Base-by-base conservation (phyloP, 2,888 invertebrate species). In the Apodemia zela region DNA sequence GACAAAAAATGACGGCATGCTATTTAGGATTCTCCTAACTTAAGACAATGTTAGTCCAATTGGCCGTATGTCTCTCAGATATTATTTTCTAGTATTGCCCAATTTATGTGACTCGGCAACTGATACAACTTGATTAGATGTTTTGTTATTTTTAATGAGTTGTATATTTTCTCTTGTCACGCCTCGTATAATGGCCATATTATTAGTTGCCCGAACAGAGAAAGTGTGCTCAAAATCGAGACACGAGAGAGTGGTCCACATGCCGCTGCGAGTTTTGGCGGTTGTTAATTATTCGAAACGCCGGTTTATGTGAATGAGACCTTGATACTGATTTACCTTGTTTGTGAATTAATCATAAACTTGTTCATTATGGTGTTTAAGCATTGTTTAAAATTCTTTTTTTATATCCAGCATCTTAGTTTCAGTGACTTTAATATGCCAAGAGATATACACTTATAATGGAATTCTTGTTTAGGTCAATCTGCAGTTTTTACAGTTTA, bases 141-240 rank as follows among this genome's bases (percentile, higher is more conserved):
- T 54, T 57, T 57, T 25, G 54, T 57, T 57, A 57, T 57, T 57
- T 57, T 8, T 57, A 57, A 57, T 29, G 54, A 57, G 54, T 57
- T 57, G 54, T 57, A 57, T 54, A 54, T 57, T 57, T 57, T 57
- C 54, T 57, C 54, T 57, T 57, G 54, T 57, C 25, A 57, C 29
- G 54, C 54, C 54, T 57, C 54, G 54, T 57, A 29, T 57, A 25
- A 57, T 57, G 54, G 25, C n/a, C 51, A 25, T 25, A 29, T 29
- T 51, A 54, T 57, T 25, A 57, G 25, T 57, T 47, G 45, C 45
- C 29, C 10, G 54, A 57, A 29, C 54, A 57, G 57, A 29, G 57
- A 57, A 57, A 57, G 57, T 57, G 47, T 57, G 29, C 15, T 57
- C 25, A 57, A 57, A 54, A 47, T 47, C 57, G 57, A 57, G 29